Conservation (phyloP, 2,113 vertebrate genomes). For the Neodon shergylaensis region DNA sequence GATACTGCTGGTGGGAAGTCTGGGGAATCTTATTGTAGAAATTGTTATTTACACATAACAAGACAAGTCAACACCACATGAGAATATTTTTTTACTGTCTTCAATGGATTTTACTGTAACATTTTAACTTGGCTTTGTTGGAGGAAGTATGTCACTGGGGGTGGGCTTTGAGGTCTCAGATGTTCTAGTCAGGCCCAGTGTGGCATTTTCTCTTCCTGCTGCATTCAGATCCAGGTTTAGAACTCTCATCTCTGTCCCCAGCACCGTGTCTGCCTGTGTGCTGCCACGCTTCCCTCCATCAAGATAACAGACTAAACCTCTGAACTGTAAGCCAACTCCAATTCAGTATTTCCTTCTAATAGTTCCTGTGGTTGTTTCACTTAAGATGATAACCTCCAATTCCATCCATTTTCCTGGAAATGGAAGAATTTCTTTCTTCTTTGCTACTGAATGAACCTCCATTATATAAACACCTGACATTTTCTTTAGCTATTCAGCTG, state of each 20-base stretch:
- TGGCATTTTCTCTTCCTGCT: background rate
- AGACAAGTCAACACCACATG: background rate
- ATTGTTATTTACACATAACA: background rate
- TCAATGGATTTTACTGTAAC: background rate
- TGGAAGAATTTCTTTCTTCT: background rate
- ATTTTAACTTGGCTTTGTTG: background rate
- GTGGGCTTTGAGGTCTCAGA: background rate
- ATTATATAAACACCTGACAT: background rate
- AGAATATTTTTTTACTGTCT: background rate
- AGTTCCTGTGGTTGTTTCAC: background rate
- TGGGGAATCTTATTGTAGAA: background rate
- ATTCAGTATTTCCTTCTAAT: background rate
- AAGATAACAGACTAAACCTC: background rate
- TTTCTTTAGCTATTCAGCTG: background rate
- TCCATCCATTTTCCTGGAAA: background rate
- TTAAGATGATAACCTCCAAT: background rate
- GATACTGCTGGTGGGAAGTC: background rate
- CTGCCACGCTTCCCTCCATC: background rate
- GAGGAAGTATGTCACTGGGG: background rate
- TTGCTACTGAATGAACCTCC: background rate
- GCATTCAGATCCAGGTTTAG: background rate
- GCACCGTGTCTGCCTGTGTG: background rate
- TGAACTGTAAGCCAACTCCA: background rate
- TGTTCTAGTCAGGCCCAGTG: background rate
- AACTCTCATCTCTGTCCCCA: too few species aligned